phyloP scores from a whole-genome alignment of 2,113 vertebrate species.

The Ciconia stormi region DNA sequence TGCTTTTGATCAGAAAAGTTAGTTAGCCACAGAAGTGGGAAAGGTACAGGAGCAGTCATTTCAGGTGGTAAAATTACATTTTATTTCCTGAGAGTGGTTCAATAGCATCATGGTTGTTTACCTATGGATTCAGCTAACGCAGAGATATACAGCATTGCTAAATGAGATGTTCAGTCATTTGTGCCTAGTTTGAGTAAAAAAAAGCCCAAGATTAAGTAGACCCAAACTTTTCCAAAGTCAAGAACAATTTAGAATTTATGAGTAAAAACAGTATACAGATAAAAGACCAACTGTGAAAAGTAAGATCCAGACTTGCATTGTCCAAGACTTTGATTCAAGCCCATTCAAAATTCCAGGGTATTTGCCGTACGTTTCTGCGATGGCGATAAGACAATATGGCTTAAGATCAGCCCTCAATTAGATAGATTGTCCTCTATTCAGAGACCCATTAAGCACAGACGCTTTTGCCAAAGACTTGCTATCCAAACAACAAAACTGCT shows the following conservation, averaged over 20 bases:
- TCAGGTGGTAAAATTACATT: neutral
- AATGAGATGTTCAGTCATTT: neutral
- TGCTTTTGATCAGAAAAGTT: neutral
- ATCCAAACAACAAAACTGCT: neutral
- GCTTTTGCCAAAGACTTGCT: constrained; percentile 6
- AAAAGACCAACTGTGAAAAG: neutral
- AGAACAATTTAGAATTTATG: neutral
- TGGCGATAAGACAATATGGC: neutral
- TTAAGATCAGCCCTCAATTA: constrained; percentile 21
- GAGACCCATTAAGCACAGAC: neutral
- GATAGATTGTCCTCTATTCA: neutral
- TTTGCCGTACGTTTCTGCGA: neutral
- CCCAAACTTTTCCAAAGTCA: neutral
- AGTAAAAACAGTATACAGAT: neutral
- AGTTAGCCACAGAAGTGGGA: neutral
- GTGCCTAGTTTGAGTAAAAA: neutral
- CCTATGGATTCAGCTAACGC: neutral
- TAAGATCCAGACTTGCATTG: neutral
- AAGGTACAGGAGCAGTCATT: neutral
- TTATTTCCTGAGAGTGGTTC: neutral
- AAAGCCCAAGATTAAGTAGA: neutral
- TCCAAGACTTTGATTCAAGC: neutral
- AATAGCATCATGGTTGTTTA: neutral
- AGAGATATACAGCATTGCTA: neutral
- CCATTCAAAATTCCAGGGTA: neutral